A percentile compares a stretch with the other conserved stretches of the same genome.
phyloP scores from a whole-genome alignment of 2,888 invertebrate genomes.

The Lasius platythorax region DNA sequence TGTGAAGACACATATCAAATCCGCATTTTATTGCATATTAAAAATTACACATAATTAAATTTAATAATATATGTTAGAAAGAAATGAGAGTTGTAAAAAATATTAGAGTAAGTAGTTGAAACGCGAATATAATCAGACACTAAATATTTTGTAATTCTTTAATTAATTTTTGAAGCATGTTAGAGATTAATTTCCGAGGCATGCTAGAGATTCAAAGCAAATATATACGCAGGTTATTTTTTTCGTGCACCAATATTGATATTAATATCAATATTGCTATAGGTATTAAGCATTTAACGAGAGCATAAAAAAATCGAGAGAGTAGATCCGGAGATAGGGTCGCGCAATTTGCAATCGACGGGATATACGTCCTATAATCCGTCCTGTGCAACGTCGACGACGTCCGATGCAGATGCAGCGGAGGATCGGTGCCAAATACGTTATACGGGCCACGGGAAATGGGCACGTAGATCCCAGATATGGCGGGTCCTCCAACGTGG shows the following conservation, averaged over 20 bases:
- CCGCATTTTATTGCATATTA: background rate
- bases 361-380: conserved; percentile 54
- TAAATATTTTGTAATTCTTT: background rate
- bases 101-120: background rate
- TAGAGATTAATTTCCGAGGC: background rate
- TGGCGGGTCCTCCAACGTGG: conserved; percentile 58
- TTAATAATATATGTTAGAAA: background rate
- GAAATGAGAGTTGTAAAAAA: background rate
- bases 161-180: background rate
- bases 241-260: background rate
- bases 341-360: conserved; percentile 69
- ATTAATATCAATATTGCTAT: background rate
- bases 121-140: background rate
- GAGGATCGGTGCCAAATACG: conserved; percentile 74
- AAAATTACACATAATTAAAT: background rate
- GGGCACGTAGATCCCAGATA: conserved; percentile 66
- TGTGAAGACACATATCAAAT: background rate
- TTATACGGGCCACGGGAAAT: conserved; percentile 67
- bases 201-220: background rate
- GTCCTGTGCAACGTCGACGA: conserved; percentile 55
- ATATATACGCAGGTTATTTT: background rate
- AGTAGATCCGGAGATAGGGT: conserved; percentile 1
- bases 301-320: background rate
- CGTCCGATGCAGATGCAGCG: conserved; percentile 70
- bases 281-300: background rate